These are phyloP conservation scores for Carcinoscorpius rotundicauda DNA, from an alignment of 1,140 invertebrate species.

Conservation along the genomic window DNA sequence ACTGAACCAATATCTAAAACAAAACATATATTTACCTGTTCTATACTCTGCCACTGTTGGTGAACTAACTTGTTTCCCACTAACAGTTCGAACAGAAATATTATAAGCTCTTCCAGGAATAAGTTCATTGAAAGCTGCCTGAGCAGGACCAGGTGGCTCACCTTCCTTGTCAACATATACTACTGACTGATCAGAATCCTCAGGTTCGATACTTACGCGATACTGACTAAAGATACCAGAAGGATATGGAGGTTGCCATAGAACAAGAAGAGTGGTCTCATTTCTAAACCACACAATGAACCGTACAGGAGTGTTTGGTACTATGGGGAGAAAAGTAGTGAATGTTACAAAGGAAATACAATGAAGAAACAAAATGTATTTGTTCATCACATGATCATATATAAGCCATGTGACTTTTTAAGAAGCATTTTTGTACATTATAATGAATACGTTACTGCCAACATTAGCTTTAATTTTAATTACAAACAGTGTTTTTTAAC, in stretches of 20 bases:
- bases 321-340: not conserved
- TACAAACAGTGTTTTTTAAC: no score
- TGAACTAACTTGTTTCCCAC: constrained; percentile 72
- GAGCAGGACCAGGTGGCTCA: constrained; percentile 84
- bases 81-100: constrained; percentile 81
- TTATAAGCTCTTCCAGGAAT: constrained; percentile 74
- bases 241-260: constrained; percentile 91
- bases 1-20: no score
- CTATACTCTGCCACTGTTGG: constrained; percentile 85
- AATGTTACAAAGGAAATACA: no score
- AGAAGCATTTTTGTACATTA: no score
- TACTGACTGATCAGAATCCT: constrained; percentile 72
- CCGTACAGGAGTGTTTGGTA: constrained; percentile 84
- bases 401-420: no score
- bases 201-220: constrained; percentile 60
- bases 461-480: no score
- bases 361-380: no score
- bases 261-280: constrained; percentile 80
- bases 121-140: constrained; percentile 83
- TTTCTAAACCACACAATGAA: constrained; percentile 95
- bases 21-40: constrained; percentile 36
- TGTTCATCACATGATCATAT: no score
- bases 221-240: constrained; percentile 45
- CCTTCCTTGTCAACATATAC: constrained; percentile 84
- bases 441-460: no score